Evolutionary conservation across 2,113 vertebrate species (phyloP), one percentile per base, ranked within the genome.

Genomic region (Pelecanus crispus): DNA sequence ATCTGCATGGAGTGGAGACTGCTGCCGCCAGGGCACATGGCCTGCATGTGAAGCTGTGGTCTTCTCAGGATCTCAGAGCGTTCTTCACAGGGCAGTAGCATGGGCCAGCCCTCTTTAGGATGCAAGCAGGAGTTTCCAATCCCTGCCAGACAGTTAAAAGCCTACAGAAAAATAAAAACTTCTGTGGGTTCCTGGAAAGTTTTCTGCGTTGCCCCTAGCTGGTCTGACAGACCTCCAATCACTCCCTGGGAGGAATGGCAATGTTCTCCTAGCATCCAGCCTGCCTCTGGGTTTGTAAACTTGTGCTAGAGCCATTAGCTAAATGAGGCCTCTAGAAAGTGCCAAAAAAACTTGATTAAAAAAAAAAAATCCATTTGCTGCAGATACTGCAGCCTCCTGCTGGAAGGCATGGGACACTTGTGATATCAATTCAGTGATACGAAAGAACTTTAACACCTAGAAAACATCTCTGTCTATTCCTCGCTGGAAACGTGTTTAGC

Each of bases 401-500:
- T 70, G 38, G 52, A 86, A 56, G 61, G 32, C 34, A 21, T 1
- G 26, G 63, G 38, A 75, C 8, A 36, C 19, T 93, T 62, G 25
- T 55, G 45, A 55, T 67, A 84, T 7, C 12, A 29, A 22, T 74
- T 83, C 53, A 45, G 70, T 42, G 49, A 74, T 56, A 59, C 29
- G 56, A 55, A 89, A 66, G 47, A 59, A 50, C 67, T 87, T 44
- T 44, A 66, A 91, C 68, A 97, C 89, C 96, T 95, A 92, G 62
- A 90, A 94, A 80, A 62, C 62, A 74, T 93, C 81, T 78, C 18
- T 91, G 42, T 78, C 93, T 95, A 26, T 81, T 95, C 89, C 93
- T 93, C 88, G 70, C 92, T 96, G 95, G 89, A 96, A 96, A 92
- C 74, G 63, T 97, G 98, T 96, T 98, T 94, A 98, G 81, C 91